Base-by-base conservation (phyloP, 1,140 invertebrate species). In the Mamestra configurata region DNA sequence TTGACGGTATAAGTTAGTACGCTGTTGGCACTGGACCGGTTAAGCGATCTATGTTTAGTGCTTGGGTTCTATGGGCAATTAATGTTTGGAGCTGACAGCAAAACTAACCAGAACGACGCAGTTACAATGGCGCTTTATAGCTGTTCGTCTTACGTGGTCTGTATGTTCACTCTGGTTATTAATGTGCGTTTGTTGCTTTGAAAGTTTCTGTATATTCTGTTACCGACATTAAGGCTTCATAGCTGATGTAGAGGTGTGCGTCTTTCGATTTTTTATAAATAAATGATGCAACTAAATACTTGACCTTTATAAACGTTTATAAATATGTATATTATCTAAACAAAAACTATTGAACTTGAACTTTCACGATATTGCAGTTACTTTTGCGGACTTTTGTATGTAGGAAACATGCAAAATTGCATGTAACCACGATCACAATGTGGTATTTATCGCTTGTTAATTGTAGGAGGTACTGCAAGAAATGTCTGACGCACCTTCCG, bases 61-160 rank as follows among this genome's bases (percentile, higher is more conserved):
- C 18, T 66, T 31, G 35, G 18, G 35, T 11, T 66, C 61, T 40
- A 18, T 22, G 35, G 18, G 8, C 61, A 40, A 49, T 49, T 15
- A 49, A 49, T 49, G 15, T 66, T 40, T 35, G 59, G 35, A 40
- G 18, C 61, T 66, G 61, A 66, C 35, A 66, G 61, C 35, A 31
- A 20, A 66, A 66, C 35, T 66, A 66, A 37, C 61, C 35, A 20
- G 61, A 66, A 20, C 61, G 35, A 4, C 4, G 61, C 35, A 27
- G 10, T 15, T 57, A 20, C 61, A 7, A 40, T 66, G n/a, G 3
- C 31, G 35, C 31, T 57, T 55, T 57, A 57, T 2, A 5, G 53
- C 24, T 27, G 22, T 57, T 24, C 22, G 24, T 22, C 3, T 24
- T 55, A 55, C 10, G 15, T 55, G 0, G 53, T 24, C 18, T 55